These are phyloP conservation scores for Synergus itoensis DNA, from an alignment of 2,888 invertebrate genomes.

Conservation along the genomic window DNA sequence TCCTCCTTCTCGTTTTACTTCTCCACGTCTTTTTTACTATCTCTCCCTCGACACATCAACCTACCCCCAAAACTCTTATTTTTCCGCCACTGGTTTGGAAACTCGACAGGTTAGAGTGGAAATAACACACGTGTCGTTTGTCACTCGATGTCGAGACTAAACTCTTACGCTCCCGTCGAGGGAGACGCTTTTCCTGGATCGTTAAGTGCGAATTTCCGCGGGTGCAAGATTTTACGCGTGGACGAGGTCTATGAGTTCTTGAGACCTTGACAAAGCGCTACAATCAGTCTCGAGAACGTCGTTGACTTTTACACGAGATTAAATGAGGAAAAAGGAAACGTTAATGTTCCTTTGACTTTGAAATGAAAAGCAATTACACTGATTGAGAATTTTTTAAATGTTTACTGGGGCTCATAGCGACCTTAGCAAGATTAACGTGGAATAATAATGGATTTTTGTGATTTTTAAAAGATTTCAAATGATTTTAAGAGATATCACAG, in stretches of 20 bases:
- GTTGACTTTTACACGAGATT: neutral
- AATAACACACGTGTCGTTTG: slow-evolving; percentile 64
- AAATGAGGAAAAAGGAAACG: neutral
- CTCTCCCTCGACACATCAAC: neutral
- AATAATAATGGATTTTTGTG: no score
- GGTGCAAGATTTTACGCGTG: slow-evolving; percentile 15
- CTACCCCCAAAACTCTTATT: slow-evolving; percentile 29
- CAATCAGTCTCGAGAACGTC: neutral
- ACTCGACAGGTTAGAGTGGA: slow-evolving; percentile 44
- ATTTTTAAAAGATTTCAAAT: no score
- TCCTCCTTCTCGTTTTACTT: neutral
- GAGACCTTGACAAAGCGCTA: neutral
- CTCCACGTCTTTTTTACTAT: slow-evolving; percentile 36
- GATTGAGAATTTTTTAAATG: no score
- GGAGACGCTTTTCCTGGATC: neutral
- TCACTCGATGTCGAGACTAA: slow-evolving; percentile 61
- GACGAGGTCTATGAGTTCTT: neutral
- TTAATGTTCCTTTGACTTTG: neutral
- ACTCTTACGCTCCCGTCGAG: neutral
- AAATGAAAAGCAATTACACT: no score
- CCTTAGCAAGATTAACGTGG: no score
- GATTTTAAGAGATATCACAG: no score
- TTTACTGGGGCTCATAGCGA: no score
- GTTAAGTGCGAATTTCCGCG: slow-evolving; percentile 20
- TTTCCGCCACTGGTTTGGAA: slow-evolving; percentile 41